A percentile compares a stretch with the other conserved stretches of the same genome.
Conservation (phyloP, 1,140 invertebrate species). For the Drosophila navojoa region DNA sequence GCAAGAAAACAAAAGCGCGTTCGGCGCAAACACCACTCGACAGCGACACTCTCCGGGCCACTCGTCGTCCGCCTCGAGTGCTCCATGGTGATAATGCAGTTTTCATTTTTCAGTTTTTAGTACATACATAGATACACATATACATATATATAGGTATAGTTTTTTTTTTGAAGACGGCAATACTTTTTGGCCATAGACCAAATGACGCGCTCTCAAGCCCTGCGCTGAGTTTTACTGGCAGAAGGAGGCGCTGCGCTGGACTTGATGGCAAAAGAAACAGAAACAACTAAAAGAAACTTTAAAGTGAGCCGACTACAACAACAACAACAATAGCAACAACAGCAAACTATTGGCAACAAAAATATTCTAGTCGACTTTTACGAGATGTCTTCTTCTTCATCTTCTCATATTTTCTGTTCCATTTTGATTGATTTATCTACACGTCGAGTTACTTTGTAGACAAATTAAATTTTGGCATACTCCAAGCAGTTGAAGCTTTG, state of each 20-base stretch:
- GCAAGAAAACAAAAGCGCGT: slow-evolving; percentile 72
- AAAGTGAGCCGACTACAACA: slow-evolving; percentile 65
- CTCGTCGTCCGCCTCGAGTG: slow-evolving; percentile 62
- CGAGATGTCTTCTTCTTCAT: slow-evolving; percentile 1
- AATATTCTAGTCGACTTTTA: slow-evolving; percentile 49
- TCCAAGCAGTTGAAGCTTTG: background rate
- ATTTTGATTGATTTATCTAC: slow-evolving; percentile 79
- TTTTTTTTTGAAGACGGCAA: slow-evolving; percentile 41
- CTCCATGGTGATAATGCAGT: slow-evolving; percentile 76
- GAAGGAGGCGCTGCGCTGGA: slow-evolving; percentile 7
- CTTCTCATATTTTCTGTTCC: slow-evolving; percentile 3
- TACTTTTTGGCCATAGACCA: slow-evolving; percentile 49
- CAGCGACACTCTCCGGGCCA: slow-evolving; percentile 71
- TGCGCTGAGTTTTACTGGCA: slow-evolving; percentile 8
- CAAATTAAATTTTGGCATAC: slow-evolving; percentile 72
- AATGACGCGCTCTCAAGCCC: slow-evolving; percentile 46
- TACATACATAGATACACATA: too few species aligned
- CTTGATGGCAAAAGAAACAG: slow-evolving; percentile 3
- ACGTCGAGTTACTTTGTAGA: slow-evolving; percentile 75
- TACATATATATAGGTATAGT: background rate
- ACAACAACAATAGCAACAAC: background rate
- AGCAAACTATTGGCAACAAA: slow-evolving; percentile 12
- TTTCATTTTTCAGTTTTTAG: slow-evolving; percentile 23
- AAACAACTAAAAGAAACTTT: slow-evolving; percentile 54
- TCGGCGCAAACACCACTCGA: slow-evolving; percentile 67